Evolutionary conservation across 2,113 vertebrate genomes (phyloP).

Genomic region (Pollimyrus isidori): DNA sequence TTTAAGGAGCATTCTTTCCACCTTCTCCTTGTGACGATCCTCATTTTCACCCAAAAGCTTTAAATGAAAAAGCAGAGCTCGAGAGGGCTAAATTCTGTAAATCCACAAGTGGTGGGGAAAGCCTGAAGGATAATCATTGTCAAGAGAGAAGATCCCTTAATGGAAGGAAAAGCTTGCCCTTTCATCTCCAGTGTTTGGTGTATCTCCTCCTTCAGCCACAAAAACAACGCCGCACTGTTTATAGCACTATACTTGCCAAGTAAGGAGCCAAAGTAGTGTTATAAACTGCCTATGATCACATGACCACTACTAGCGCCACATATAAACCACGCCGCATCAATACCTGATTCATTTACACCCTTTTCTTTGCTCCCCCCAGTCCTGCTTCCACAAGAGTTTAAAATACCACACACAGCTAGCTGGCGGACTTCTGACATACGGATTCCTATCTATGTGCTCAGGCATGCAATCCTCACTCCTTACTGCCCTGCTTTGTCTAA

Average conservation of each 20-base stretch:
- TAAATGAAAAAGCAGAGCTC: background rate
- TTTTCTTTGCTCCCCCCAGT: conserved; percentile 45
- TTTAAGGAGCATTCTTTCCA: conserved; percentile 9
- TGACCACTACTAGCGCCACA: conserved; percentile 36
- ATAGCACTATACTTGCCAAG: conserved; percentile 39
- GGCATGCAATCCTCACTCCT: conserved; percentile 50
- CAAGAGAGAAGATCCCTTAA: conserved; percentile 47
- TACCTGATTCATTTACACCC: conserved; percentile 39
- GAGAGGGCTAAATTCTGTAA: conserved; percentile 35
- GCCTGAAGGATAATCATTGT: conserved; percentile 46
- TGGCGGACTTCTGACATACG: conserved; percentile 48
- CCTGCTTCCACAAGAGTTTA: conserved; percentile 49
- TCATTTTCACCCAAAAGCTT: background rate
- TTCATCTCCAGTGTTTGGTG: conserved; percentile 26
- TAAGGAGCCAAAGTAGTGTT: conserved; percentile 55
- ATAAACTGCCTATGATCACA: conserved; percentile 59
- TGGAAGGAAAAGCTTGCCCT: conserved; percentile 42
- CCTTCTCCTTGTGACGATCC: conserved; percentile 23
- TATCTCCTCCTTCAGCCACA: conserved; percentile 43
- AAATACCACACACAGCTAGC: conserved; percentile 33
- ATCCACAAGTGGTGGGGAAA: conserved; percentile 40
- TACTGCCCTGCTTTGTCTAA: conserved; percentile 57
- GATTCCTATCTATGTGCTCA: conserved; percentile 55
- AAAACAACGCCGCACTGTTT: conserved; percentile 37
- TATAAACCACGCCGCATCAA: conserved; percentile 32